These are phyloP conservation scores for Urocynchramus pylzowi DNA, from an alignment of 2,113 vertebrate genomes.

Conservation along the genomic window DNA sequence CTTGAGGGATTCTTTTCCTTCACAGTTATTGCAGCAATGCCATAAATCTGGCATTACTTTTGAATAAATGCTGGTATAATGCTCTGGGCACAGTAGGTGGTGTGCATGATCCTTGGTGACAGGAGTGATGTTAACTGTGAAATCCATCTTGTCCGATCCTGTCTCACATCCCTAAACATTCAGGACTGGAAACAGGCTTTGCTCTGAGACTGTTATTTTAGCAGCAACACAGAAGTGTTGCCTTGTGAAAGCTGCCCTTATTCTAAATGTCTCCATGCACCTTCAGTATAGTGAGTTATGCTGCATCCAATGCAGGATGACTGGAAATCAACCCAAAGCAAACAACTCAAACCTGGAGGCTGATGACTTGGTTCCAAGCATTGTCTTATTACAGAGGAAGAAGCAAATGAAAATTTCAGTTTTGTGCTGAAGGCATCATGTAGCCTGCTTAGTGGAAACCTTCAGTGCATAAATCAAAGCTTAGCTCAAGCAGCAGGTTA, in stretches of 20 bases:
- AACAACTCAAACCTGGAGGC: neutral
- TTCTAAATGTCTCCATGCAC: neutral
- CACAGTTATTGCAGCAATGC: neutral
- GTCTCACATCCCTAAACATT: neutral
- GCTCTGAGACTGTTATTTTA: neutral
- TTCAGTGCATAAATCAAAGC: constrained; percentile 10
- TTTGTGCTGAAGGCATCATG: neutral
- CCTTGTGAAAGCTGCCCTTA: neutral
- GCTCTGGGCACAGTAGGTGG: neutral
- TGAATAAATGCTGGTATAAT: neutral
- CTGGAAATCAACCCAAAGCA: neutral
- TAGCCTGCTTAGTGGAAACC: neutral
- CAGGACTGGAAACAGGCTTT: neutral
- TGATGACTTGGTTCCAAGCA: neutral
- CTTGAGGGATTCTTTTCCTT: neutral
- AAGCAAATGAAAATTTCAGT: neutral
- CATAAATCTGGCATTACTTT: neutral
- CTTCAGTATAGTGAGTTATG: neutral
- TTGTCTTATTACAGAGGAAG: neutral
- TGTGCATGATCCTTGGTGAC: neutral
- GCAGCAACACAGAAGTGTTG: neutral
- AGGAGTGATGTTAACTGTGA: neutral
- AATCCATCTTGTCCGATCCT: neutral
- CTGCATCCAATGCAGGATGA: neutral
- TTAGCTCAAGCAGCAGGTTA: constrained; percentile 9